These are phyloP conservation scores for Trypoxylon attenuatum DNA, from an alignment of 2,888 invertebrate species.

Conservation along the genomic window DNA sequence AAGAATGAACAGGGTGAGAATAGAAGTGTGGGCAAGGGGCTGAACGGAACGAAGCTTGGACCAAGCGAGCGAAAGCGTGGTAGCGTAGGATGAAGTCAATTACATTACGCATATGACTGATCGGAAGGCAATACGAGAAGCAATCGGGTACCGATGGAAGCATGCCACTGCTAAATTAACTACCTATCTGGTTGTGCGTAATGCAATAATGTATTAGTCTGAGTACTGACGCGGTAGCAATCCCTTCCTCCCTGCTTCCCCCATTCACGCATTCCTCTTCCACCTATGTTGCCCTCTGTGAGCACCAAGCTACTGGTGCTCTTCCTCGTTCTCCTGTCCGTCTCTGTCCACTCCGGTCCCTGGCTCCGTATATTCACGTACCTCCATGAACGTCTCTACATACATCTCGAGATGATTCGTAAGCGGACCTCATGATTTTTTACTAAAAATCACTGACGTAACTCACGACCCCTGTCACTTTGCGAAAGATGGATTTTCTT, in stretches of 20 bases:
- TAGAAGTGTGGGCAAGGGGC: conserved; percentile 38
- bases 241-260: conserved; percentile 5
- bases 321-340: conserved; percentile 5
- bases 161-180: conserved; percentile 71
- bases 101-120: conserved; percentile 73
- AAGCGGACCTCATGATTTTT: too few relatives aligned
- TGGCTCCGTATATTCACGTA: not conserved
- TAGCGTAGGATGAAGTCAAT: conserved; percentile 69
- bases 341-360: not conserved
- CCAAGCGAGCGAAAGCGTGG: conserved; percentile 54
- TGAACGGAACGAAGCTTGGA: conserved; percentile 36
- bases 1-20: not conserved
- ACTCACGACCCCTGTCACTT: not conserved
- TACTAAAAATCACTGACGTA: conserved; percentile 13
- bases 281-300: not conserved
- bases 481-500: not conserved
- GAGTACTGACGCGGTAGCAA: conserved; percentile 8
- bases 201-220: conserved; percentile 68
- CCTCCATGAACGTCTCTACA: too few relatives aligned
- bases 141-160: conserved; percentile 63
- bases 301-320: conserved; percentile 5
- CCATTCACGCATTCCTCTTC: conserved; percentile 27
- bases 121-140: conserved; percentile 69
- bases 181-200: conserved; percentile 69
- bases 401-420: conserved; percentile 1